Evolutionary conservation across 2,888 invertebrate genomes (phyloP).

Genomic region (Drosophila nigricruria): DNA sequence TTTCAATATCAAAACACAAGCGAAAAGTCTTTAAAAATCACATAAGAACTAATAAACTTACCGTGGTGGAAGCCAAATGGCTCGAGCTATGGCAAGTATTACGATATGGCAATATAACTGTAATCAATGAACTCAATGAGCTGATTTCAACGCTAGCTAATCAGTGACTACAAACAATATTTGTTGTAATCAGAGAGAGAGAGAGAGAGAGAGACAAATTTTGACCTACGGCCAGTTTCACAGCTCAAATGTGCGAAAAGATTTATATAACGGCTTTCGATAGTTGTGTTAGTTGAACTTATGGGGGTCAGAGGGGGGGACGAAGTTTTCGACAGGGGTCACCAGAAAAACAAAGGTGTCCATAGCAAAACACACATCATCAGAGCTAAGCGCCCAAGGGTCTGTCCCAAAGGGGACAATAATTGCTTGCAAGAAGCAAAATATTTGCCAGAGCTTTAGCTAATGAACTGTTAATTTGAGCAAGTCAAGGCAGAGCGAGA

Average conservation of each 20-base stretch:
- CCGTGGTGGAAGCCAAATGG: not conserved
- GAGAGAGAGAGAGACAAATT: not conserved
- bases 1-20: not conserved
- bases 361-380: constrained; percentile 65
- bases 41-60: not conserved
- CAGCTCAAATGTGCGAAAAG: constrained; percentile 53
- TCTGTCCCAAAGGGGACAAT: constrained; percentile 35
- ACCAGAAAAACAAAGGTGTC: constrained; percentile 1
- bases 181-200: not conserved
- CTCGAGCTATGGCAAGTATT: constrained; percentile 6
- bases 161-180: not conserved
- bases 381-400: constrained; percentile 42
- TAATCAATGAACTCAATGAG: constrained; percentile 1
- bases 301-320: not conserved
- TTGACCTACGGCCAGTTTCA: constrained; percentile 51
- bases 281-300: constrained; percentile 38
- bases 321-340: not conserved
- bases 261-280: constrained; percentile 73
- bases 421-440: constrained; percentile 62
- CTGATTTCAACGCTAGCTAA: constrained; percentile 16
- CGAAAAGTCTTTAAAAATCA: not conserved
- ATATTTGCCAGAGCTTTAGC: constrained; percentile 61
- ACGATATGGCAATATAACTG: constrained; percentile 19
- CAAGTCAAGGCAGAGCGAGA: constrained; percentile 19
- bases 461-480: constrained; percentile 77